A percentile compares a stretch with the other conserved stretches of the same genome.
These are phyloP conservation scores for Grantiella picta DNA, from an alignment of 2,113 vertebrate species.

Conservation along the genomic window DNA sequence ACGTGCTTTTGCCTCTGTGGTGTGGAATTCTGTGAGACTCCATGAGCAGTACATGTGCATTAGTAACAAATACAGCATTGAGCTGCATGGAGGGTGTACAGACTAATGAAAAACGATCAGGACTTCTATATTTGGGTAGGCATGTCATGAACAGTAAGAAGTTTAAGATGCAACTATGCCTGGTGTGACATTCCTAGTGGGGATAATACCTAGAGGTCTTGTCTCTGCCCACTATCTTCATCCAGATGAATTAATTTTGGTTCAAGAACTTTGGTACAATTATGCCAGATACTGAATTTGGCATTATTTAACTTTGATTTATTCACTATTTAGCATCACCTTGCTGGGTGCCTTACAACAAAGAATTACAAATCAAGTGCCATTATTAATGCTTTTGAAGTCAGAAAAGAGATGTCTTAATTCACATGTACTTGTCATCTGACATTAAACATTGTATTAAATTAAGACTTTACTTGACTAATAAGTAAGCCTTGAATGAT, in stretches of 20 bases:
- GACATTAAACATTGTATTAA: not conserved
- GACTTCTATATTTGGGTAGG: not conserved
- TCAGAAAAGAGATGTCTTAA: not conserved
- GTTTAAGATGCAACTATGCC: not conserved
- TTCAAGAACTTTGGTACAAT: not conserved
- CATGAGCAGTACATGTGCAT: rapidly evolving
- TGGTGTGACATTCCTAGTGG: not conserved
- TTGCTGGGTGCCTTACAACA: not conserved
- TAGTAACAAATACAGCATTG: not conserved
- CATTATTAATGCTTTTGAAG: not conserved
- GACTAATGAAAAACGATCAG: not conserved
- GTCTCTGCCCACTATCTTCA: not conserved
- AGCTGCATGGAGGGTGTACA: not conserved
- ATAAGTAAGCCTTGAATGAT: not conserved
- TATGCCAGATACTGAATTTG: not conserved
- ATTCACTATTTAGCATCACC: not conserved
- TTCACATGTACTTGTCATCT: not conserved
- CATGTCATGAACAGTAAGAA: not conserved
- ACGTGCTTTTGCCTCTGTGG: rapidly evolving
- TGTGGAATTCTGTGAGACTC: not conserved
- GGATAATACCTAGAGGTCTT: not conserved
- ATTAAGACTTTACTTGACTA: not conserved
- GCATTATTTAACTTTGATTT: not conserved
- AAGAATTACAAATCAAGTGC: not conserved
- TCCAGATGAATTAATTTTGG: not conserved